phyloP scores from a whole-genome alignment of 2,797 vertebrate species.

The Sardinella longiceps region DNA sequence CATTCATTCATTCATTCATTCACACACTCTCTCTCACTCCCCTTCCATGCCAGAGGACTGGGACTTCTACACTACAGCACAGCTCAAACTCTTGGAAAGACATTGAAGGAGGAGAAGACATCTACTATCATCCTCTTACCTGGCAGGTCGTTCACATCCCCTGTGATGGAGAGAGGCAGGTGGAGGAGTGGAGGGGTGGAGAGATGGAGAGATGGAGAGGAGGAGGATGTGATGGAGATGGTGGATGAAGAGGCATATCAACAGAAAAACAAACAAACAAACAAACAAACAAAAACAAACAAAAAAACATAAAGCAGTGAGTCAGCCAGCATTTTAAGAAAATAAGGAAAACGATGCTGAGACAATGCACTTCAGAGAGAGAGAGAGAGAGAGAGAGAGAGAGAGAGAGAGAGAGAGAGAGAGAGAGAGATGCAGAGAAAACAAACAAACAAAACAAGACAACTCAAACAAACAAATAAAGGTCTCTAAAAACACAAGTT shows the following conservation, averaged over 20 bases:
- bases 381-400: too few relatives aligned
- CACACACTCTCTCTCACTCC: not conserved
- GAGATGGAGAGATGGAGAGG: not conserved
- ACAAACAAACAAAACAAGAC: not conserved
- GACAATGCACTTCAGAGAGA: not conserved
- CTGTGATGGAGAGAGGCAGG: slow-evolving; percentile 80
- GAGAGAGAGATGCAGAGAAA: not conserved
- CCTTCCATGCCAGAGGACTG: not conserved
- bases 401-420: not conserved
- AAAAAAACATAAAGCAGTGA: slow-evolving; percentile 35
- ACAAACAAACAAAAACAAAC: slow-evolving; percentile 24
- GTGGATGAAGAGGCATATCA: slow-evolving; percentile 61
- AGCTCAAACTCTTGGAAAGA: not conserved
- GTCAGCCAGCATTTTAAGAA: not conserved
- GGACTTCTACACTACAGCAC: not conserved
- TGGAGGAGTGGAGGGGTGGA: slow-evolving; percentile 77
- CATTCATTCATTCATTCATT: too few relatives aligned
- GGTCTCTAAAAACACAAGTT: not conserved
- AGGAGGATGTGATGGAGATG: slow-evolving; percentile 60
- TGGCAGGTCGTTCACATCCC: slow-evolving; percentile 86
- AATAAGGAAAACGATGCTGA: not conserved
- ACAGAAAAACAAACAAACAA: slow-evolving; percentile 1
- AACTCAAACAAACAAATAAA: slow-evolving; percentile 21
- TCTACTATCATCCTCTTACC: slow-evolving; percentile 76
- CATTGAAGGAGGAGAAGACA: not conserved